Conservation (phyloP, 2,888 invertebrate genomes). For the Catocala nupta region DNA sequence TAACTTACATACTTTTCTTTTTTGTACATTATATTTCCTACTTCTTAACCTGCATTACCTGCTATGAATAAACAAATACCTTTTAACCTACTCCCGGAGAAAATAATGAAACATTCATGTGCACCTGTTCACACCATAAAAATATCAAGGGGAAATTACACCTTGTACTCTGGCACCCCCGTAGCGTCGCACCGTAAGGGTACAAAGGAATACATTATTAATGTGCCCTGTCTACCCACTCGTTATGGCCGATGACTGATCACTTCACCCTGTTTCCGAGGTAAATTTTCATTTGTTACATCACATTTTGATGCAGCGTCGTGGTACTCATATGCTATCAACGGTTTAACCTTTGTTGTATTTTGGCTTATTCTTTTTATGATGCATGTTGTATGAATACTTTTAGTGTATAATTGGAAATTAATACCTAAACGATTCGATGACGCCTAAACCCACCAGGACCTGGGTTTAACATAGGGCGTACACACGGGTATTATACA, state of each 20-base stretch:
- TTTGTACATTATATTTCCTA: not conserved
- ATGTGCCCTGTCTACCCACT: conserved; percentile 13
- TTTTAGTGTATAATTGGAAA: too few relatives aligned
- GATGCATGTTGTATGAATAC: not conserved
- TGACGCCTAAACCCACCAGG: too few relatives aligned
- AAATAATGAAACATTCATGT: conserved; percentile 35
- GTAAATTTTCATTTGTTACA: conserved; percentile 4
- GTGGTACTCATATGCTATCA: not conserved
- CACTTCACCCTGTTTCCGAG: conserved; percentile 6
- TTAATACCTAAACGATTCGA: too few relatives aligned
- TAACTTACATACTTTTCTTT: too few relatives aligned
- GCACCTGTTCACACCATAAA: conserved; percentile 35
- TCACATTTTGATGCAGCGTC: not conserved
- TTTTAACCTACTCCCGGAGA: conserved; percentile 2
- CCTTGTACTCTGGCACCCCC: conserved; percentile 10
- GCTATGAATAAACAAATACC: conserved; percentile 15
- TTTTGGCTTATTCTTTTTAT: not conserved
- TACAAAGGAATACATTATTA: conserved; percentile 23
- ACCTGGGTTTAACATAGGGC: too few relatives aligned
- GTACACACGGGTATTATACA: too few relatives aligned
- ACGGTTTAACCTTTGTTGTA: not conserved
- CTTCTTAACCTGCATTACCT: conserved; percentile 7
- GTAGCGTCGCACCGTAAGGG: conserved; percentile 13
- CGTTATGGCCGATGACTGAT: conserved; percentile 16
- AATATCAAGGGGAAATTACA: conserved; percentile 31